Percentiles rank a stretch among this genome's conserved stretches.
Conservation (phyloP, 2,888 invertebrate species). For the Amorpha juglandis region DNA sequence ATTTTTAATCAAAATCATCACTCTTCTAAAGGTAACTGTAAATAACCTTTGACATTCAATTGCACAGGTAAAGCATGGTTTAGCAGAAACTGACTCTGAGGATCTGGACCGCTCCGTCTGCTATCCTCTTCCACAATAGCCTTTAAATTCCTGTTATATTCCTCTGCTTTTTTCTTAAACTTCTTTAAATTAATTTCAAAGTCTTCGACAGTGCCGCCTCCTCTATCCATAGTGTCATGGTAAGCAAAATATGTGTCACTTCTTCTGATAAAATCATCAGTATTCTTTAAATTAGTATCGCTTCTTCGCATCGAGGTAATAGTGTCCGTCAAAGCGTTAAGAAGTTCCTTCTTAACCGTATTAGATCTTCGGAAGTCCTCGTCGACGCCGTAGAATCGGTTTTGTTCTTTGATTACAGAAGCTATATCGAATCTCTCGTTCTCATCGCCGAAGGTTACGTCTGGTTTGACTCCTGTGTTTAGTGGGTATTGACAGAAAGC, state of each 20-base stretch:
- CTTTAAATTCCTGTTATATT: slow-evolving; percentile 23
- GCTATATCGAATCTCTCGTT: slow-evolving; percentile 66
- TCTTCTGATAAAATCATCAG: slow-evolving; percentile 13
- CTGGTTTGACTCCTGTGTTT: slow-evolving; percentile 49
- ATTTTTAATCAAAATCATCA: too few relatives aligned
- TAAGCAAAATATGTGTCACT: slow-evolving; percentile 44
- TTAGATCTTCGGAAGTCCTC: slow-evolving; percentile 39
- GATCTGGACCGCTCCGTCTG: slow-evolving; percentile 31
- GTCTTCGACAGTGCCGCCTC: slow-evolving; percentile 35
- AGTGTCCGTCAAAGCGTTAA: slow-evolving; percentile 16
- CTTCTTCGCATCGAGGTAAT: slow-evolving; percentile 21
- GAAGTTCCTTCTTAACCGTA: not conserved
- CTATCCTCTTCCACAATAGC: slow-evolving; percentile 29
- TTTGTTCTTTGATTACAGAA: slow-evolving; percentile 48
- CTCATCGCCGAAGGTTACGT: slow-evolving; percentile 56
- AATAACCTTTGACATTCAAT: slow-evolving; percentile 57
- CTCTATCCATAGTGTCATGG: slow-evolving; percentile 46
- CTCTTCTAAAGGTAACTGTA: slow-evolving; percentile 45
- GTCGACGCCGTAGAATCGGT: slow-evolving; percentile 33
- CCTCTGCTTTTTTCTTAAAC: slow-evolving; percentile 38
- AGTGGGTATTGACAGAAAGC: slow-evolving; percentile 44
- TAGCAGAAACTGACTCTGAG: slow-evolving; percentile 49
- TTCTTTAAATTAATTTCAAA: slow-evolving; percentile 48
- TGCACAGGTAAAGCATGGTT: slow-evolving; percentile 61
- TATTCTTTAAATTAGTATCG: not conserved